phyloP scores from a whole-genome alignment of 2,888 invertebrate species.

The Busseola fusca region DNA sequence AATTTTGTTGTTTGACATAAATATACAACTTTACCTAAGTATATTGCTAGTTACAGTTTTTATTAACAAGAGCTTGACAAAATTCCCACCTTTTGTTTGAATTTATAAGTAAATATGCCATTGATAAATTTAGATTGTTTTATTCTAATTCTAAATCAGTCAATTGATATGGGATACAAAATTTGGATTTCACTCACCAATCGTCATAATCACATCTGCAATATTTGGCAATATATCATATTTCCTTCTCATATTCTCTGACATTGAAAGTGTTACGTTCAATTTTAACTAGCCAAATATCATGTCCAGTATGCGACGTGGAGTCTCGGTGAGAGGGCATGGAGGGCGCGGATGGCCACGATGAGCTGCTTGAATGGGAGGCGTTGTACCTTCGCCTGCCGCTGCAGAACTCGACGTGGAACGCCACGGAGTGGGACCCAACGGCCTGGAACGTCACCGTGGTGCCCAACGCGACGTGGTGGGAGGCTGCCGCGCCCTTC shows the following conservation, averaged over 20 bases:
- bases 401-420: constrained; percentile 78
- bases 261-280: constrained; percentile 16
- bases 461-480: constrained; percentile 80
- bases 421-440: constrained; percentile 78
- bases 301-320: constrained; percentile 72
- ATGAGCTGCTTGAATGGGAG: constrained; percentile 84
- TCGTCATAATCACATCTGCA: background rate
- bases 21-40: background rate
- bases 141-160: background rate
- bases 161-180: background rate
- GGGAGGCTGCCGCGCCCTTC: constrained; percentile 84
- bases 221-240: background rate
- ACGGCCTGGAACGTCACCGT: constrained; percentile 78
- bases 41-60: background rate
- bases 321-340: constrained; percentile 84
- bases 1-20: background rate
- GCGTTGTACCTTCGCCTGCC: constrained; percentile 80
- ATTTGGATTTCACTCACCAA: constrained; percentile 4
- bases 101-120: background rate
- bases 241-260: background rate
- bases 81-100: background rate
- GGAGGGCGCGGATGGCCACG: constrained; percentile 85
- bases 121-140: background rate
- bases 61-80: background rate
- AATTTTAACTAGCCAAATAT: constrained; percentile 26